Conservation (phyloP, 2,888 invertebrate genomes). For the Drosophila borborema region DNA sequence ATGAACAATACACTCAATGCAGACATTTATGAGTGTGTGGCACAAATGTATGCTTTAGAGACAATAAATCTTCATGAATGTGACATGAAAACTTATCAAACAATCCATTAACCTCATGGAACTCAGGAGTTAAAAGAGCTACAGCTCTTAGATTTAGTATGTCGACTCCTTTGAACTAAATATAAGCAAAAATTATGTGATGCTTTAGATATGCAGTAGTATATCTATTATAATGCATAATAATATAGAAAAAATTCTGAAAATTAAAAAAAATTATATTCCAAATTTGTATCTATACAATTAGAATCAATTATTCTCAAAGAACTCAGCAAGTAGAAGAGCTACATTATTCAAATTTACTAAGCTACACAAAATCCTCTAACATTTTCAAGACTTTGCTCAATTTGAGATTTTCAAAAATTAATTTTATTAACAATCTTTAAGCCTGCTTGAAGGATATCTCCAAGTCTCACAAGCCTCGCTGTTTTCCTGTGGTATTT, state of each 20-base stretch:
- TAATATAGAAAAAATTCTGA: too few species aligned
- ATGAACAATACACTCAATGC: background rate
- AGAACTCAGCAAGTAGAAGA: background rate
- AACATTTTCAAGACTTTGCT: background rate
- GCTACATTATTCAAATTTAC: background rate
- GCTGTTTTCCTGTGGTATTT: slow-evolving; percentile 3
- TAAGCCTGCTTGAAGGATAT: slow-evolving; percentile 15
- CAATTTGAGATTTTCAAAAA: background rate
- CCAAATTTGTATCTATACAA: background rate
- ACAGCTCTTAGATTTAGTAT: background rate
- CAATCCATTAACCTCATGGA: background rate
- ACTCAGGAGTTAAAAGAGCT: background rate
- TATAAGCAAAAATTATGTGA: background rate
- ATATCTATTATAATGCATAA: background rate
- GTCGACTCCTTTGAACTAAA: rapidly evolving
- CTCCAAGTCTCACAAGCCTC: background rate
- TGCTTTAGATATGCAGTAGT: rapidly evolving
- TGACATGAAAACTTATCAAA: background rate
- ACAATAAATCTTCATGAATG: background rate
- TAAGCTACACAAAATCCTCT: background rate
- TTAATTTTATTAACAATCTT: background rate
- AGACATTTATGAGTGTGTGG: background rate
- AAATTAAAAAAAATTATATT: background rate
- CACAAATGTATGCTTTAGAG: background rate
- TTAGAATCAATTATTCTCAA: background rate